phyloP scores from a whole-genome alignment of 1,140 invertebrate species.

The Papilio glaucus region DNA sequence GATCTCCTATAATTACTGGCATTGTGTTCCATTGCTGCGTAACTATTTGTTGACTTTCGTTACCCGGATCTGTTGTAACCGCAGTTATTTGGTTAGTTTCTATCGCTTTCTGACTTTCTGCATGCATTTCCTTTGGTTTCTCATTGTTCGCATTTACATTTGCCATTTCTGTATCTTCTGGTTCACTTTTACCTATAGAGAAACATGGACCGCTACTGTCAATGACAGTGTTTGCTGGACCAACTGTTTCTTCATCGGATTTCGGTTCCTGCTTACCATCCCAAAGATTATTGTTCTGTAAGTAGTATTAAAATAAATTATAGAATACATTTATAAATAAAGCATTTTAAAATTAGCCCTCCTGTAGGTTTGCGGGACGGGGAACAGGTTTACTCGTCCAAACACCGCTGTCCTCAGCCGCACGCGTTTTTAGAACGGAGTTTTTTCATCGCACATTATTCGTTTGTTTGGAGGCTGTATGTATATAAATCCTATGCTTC shows the following conservation, averaged over 20 bases:
- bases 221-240: constrained; percentile 26
- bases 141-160: constrained; percentile 18
- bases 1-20: constrained; percentile 9
- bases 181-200: constrained; percentile 66
- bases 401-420: too few species aligned
- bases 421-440: too few species aligned
- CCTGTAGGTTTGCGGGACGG: too few species aligned
- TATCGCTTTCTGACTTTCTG: not conserved
- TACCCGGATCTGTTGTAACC: not conserved
- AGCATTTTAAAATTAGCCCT: too few species aligned
- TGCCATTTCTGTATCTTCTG: constrained; percentile 42
- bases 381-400: too few species aligned
- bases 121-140: not conserved
- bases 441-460: too few species aligned
- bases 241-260: constrained; percentile 69
- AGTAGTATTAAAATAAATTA: too few species aligned
- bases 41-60: not conserved
- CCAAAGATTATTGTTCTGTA: constrained; percentile 48
- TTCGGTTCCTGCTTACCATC: constrained; percentile 68
- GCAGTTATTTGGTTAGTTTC: not conserved
- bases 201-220: constrained; percentile 37
- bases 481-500: too few species aligned
- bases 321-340: too few species aligned
- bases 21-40: not conserved
- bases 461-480: too few species aligned